Evolutionary conservation across 1,140 invertebrate species (phyloP).

Genomic region (Dreissena rostriformis): DNA sequence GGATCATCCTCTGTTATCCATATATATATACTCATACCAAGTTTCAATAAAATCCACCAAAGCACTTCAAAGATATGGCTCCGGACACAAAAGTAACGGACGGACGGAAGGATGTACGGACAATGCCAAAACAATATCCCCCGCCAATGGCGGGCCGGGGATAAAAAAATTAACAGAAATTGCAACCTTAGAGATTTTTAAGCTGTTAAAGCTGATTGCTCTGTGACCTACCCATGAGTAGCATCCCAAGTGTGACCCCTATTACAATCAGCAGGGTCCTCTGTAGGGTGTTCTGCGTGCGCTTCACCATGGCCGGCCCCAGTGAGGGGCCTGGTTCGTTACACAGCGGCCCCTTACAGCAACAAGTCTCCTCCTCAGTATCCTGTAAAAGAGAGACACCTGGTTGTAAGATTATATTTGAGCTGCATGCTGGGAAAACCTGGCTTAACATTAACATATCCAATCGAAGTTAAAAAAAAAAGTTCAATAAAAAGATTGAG

Average conservation of each 20-base stretch:
- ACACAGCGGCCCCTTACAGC: neutral
- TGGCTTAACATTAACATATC: too few relatives aligned
- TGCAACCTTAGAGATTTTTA: neutral
- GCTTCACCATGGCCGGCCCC: neutral
- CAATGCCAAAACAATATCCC: neutral
- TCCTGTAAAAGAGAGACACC: too few relatives aligned
- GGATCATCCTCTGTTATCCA: too few relatives aligned
- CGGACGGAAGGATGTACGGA: neutral
- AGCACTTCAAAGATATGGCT: neutral
- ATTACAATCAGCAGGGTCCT: neutral
- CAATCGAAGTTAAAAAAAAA: too few relatives aligned
- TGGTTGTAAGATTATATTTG: too few relatives aligned
- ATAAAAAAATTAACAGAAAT: neutral
- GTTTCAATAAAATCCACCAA: neutral
- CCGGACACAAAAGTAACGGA: neutral
- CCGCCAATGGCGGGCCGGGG: neutral
- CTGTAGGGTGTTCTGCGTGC: neutral
- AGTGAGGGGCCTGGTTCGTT: neutral
- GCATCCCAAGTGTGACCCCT: neutral
- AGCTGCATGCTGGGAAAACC: too few relatives aligned
- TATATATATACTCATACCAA: too few relatives aligned
- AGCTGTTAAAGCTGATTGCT: neutral
- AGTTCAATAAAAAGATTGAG: too few relatives aligned
- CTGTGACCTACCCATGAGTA: neutral
- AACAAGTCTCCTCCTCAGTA: neutral